Evolutionary conservation across 1,140 invertebrate species (phyloP).

Genomic region (Drosophila rhopaloa): DNA sequence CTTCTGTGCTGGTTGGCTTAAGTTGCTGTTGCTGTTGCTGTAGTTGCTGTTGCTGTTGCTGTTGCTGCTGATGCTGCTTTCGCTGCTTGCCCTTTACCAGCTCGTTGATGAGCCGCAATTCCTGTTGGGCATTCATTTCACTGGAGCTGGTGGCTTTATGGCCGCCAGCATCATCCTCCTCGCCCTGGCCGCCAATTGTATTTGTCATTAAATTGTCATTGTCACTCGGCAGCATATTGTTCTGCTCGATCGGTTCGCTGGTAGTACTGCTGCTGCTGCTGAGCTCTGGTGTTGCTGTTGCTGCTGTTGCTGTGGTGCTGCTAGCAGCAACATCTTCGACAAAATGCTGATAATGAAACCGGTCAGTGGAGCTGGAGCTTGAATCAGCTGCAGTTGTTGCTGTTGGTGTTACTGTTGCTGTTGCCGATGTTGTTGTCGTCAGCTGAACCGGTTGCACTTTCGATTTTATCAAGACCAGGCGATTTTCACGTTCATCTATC

Average conservation of each 20-base stretch:
- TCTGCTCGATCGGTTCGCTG: constrained; percentile 11
- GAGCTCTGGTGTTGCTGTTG: not conserved
- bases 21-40: constrained; percentile 20
- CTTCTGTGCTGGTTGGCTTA: constrained; percentile 17
- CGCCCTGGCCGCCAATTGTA: constrained; percentile 52
- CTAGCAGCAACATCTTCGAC: constrained; percentile 35
- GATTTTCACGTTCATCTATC: constrained; percentile 51
- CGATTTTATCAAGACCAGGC: constrained; percentile 75
- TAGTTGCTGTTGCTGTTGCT: constrained; percentile 36
- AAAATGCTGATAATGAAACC: constrained; percentile 80
- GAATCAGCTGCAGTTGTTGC: constrained; percentile 23
- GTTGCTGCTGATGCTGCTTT: constrained; percentile 28
- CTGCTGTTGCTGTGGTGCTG: constrained; percentile 5
- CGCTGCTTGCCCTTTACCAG: constrained; percentile 69
- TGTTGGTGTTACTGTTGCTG: constrained; percentile 18
- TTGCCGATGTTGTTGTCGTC: constrained; percentile 40
- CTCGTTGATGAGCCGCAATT: constrained; percentile 79
- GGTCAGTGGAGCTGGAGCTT: constrained; percentile 60
- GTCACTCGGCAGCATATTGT: constrained; percentile 41
- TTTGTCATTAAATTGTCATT: constrained; percentile 76
- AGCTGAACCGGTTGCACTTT: constrained; percentile 84
- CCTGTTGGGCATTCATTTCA: constrained; percentile 72
- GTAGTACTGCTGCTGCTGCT: constrained; percentile 6
- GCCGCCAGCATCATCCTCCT: constrained; percentile 13
- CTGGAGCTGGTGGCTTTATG: constrained; percentile 52